These are phyloP conservation scores for Nomada ferruginata DNA, from an alignment of 2,888 invertebrate species.

Conservation along the genomic window DNA sequence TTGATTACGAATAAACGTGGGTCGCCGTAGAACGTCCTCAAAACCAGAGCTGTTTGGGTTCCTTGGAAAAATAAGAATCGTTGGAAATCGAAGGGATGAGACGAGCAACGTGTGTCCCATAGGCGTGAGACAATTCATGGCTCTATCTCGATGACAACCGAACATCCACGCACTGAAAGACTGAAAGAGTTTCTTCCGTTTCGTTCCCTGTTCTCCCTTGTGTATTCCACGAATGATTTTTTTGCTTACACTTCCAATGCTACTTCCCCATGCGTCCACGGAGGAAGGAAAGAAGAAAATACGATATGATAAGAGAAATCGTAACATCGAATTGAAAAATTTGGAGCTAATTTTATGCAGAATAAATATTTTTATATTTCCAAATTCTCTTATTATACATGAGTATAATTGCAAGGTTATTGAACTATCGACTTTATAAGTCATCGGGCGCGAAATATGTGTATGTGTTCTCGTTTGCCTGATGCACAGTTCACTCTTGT, in stretches of 20 bases:
- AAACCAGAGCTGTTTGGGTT: constrained; percentile 16
- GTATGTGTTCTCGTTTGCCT: constrained; percentile 42
- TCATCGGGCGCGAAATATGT: constrained; percentile 8
- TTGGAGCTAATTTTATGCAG: no score
- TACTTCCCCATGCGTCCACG: background rate
- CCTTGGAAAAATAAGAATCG: constrained; percentile 52
- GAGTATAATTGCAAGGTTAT: background rate
- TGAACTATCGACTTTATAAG: background rate
- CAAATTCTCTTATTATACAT: no score
- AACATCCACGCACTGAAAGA: constrained; percentile 31
- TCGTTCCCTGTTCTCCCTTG: background rate
- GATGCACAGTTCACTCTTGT: constrained; percentile 42
- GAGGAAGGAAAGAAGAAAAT: background rate
- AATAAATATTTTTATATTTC: no score
- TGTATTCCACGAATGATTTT: constrained; percentile 48
- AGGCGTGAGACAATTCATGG: constrained; percentile 72
- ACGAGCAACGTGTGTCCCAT: constrained; percentile 33
- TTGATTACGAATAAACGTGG: constrained; percentile 14
- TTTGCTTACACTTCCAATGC: constrained; percentile 37
- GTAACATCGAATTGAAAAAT: background rate
- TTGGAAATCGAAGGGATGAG: constrained; percentile 34
- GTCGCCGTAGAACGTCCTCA: constrained; percentile 15
- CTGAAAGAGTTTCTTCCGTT: constrained; percentile 60
- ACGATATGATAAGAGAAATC: background rate
- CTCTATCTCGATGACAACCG: constrained; percentile 63